Conservation (phyloP, 2,797 vertebrate genomes). For the Muscicapa striata region DNA sequence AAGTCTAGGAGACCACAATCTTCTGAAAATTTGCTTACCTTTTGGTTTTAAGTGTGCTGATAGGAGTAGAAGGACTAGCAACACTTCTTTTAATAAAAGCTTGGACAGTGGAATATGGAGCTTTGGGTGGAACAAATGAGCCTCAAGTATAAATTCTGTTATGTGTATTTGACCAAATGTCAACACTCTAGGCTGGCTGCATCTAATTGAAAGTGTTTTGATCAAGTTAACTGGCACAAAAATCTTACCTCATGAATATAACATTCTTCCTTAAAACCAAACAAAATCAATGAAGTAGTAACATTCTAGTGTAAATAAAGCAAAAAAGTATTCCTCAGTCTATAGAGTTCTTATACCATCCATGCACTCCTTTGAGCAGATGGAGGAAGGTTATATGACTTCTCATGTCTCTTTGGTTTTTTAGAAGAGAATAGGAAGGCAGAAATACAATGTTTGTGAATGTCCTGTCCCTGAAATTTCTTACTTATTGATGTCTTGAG, state of each 20-base stretch:
- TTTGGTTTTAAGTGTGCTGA: not conserved
- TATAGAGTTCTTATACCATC: not conserved
- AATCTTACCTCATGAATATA: not conserved
- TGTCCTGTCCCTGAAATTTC: not conserved
- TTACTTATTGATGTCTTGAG: not conserved
- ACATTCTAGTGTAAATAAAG: not conserved
- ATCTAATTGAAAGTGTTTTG: not conserved
- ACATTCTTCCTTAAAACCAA: slow-evolving; percentile 1
- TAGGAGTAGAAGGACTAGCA: not conserved
- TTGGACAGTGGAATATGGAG: not conserved
- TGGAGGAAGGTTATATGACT: not conserved
- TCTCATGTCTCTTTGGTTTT: not conserved
- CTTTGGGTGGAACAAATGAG: not conserved
- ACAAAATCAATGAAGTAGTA: not conserved
- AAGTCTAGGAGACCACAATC: not conserved
- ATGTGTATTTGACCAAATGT: not conserved
- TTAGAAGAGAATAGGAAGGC: not conserved
- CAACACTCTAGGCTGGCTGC: not conserved
- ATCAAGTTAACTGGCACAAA: not conserved
- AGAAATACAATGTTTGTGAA: not conserved
- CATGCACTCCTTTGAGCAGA: not conserved
- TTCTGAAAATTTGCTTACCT: not conserved
- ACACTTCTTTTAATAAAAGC: not conserved
- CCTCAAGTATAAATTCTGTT: not conserved
- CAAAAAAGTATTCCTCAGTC: not conserved